A percentile compares a stretch with the other conserved stretches of the same genome.
Conservation (phyloP, 2,888 invertebrate genomes). For the Sphecodes monilicornis region DNA sequence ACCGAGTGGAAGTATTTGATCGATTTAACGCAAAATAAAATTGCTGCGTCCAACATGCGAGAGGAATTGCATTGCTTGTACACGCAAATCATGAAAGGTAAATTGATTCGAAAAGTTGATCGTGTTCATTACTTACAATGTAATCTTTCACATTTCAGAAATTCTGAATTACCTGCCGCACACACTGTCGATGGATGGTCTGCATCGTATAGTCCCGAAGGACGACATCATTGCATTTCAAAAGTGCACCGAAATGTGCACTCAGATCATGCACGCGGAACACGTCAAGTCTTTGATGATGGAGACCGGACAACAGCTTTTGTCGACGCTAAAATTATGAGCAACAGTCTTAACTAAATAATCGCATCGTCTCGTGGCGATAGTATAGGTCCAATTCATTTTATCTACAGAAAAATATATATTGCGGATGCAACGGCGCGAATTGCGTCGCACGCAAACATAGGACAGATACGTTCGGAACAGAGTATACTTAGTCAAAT, state of each 20-base stretch:
- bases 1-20: slow-evolving; percentile 82
- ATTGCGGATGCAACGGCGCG: slow-evolving; percentile 19
- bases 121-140: slow-evolving; percentile 9
- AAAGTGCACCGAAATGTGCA: slow-evolving; percentile 82
- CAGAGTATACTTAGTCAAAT: slow-evolving; percentile 41
- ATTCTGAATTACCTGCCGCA: slow-evolving; percentile 81
- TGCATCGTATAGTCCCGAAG: slow-evolving; percentile 81
- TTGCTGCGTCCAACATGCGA: slow-evolving; percentile 72
- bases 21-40: slow-evolving; percentile 78
- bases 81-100: slow-evolving; percentile 80
- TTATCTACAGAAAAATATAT: slow-evolving; percentile 16
- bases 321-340: slow-evolving; percentile 79
- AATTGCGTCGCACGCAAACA: slow-evolving; percentile 24
- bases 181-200: slow-evolving; percentile 79
- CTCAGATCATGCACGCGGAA: slow-evolving; percentile 83
- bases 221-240: slow-evolving; percentile 80
- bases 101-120: neutral
- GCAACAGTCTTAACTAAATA: slow-evolving; percentile 27
- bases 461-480: slow-evolving; percentile 20
- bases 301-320: slow-evolving; percentile 83
- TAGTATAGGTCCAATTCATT: slow-evolving; percentile 50
- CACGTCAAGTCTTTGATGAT: slow-evolving; percentile 83
- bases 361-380: slow-evolving; percentile 26
- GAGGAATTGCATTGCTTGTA: slow-evolving; percentile 74
- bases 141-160: slow-evolving; percentile 74